phyloP scores from a whole-genome alignment of 1,140 invertebrate genomes.

The Colletes gigas region DNA sequence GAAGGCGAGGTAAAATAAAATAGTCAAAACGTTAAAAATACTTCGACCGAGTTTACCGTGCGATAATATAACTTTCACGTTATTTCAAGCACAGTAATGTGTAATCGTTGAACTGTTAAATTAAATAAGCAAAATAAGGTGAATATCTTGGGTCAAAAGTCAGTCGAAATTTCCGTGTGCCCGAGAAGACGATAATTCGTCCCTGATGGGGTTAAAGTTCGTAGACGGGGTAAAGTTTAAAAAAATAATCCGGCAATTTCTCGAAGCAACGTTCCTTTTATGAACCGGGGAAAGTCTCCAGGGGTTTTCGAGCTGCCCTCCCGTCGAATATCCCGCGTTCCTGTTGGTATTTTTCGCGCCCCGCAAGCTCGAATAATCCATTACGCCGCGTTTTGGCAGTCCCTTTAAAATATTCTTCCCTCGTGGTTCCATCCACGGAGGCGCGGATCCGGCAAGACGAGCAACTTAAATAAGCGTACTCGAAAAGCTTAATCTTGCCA shows the following conservation, averaged over 20 bases:
- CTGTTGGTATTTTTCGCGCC: constrained; percentile 10
- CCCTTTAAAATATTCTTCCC: constrained; percentile 34
- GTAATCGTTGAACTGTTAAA: no score
- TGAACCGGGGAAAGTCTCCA: neutral
- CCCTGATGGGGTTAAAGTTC: neutral
- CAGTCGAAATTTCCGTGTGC: no score
- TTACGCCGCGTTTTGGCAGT: neutral
- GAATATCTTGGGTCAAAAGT: no score
- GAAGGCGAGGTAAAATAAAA: no score
- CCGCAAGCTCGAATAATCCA: constrained; percentile 20
- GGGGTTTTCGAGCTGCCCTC: neutral
- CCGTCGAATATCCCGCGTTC: neutral
- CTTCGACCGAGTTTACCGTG: no score
- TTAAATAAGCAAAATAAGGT: no score
- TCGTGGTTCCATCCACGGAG: neutral
- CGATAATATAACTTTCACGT: no score
- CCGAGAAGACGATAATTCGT: no score
- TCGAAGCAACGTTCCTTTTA: neutral
- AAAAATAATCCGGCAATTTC: neutral
- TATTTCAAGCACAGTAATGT: no score
- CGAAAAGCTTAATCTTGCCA: constrained; percentile 43
- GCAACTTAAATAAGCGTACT: constrained; percentile 46
- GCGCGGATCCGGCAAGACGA: constrained; percentile 21
- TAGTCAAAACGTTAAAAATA: no score
- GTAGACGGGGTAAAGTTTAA: neutral